Evolutionary conservation across 2,888 invertebrate genomes (phyloP).

Genomic region (Erannis defoliaria): DNA sequence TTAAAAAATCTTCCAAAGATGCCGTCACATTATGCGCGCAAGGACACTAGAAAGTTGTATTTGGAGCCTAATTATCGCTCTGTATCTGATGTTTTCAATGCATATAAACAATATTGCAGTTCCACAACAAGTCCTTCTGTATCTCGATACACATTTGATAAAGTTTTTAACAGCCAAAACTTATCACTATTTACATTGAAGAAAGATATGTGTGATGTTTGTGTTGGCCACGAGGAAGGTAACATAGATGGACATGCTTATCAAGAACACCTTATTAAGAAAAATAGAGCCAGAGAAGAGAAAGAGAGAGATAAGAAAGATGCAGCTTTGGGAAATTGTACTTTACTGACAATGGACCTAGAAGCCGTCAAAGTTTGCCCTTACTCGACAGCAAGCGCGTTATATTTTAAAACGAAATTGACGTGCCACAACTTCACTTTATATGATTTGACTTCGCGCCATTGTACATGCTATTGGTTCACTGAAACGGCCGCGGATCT

Average conservation of each 20-base stretch:
- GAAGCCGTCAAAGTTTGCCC: constrained; percentile 1
- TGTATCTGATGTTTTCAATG: not conserved
- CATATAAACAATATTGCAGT: not conserved
- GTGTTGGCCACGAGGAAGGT: not conserved
- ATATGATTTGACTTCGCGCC: not conserved
- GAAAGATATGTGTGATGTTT: not conserved
- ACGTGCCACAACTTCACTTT: not conserved
- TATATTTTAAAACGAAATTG: not conserved
- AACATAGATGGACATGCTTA: not conserved
- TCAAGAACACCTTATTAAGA: not conserved
- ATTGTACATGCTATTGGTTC: not conserved
- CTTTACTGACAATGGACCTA: not conserved
- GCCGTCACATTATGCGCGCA: not conserved
- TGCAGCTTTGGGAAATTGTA: not conserved
- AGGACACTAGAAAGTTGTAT: not conserved
- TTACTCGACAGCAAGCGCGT: not conserved
- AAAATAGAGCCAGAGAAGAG: not conserved
- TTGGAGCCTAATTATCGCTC: not conserved
- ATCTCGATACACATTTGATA: not conserved
- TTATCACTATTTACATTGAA: not conserved
- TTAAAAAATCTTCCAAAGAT: not conserved
- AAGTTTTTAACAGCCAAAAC: not conserved
- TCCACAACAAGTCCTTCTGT: not conserved
- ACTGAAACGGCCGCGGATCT: not conserved
- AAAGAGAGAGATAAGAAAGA: not conserved